A percentile compares a stretch with the other conserved stretches of the same genome.
Evolutionary conservation across 1,140 invertebrate genomes (phyloP).

Genomic region (Tetragonula clypearis): DNA sequence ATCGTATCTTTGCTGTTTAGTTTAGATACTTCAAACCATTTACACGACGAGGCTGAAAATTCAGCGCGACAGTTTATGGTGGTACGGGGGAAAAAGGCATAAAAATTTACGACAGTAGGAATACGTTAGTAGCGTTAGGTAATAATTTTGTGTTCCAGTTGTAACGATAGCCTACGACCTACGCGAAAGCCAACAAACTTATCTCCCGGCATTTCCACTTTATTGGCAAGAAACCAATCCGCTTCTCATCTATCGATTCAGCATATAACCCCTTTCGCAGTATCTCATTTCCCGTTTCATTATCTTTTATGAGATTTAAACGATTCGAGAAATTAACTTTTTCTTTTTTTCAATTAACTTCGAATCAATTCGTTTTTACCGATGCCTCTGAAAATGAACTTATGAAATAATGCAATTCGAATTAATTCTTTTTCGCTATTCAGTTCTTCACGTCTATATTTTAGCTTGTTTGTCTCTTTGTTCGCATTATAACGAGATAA

Average conservation of each 20-base stretch:
- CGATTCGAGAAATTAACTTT: not conserved
- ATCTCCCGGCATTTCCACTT: slow-evolving; percentile 29
- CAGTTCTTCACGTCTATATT: too few species aligned
- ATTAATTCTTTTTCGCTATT: not conserved
- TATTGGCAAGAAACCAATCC: slow-evolving; percentile 42
- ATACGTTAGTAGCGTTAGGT: not conserved
- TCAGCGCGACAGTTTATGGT: not conserved
- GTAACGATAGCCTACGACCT: slow-evolving; percentile 31
- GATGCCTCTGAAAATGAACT: not conserved
- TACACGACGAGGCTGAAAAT: not conserved
- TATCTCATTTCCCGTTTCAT: not conserved
- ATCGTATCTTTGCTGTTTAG: too few species aligned
- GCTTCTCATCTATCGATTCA: not conserved
- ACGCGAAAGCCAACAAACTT: slow-evolving; percentile 30
- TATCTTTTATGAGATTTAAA: not conserved
- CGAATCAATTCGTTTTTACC: not conserved
- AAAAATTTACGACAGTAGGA: not conserved
- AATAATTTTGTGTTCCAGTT: not conserved
- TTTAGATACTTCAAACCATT: not conserved
- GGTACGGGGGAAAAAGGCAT: not conserved
- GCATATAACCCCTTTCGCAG: not conserved
- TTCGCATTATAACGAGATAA: too few species aligned
- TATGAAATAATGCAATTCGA: not conserved
- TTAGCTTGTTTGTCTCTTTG: too few species aligned
- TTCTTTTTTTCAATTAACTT: not conserved